Base-by-base conservation (phyloP, 2,113 vertebrate genomes). In the Felis catus region DNA sequence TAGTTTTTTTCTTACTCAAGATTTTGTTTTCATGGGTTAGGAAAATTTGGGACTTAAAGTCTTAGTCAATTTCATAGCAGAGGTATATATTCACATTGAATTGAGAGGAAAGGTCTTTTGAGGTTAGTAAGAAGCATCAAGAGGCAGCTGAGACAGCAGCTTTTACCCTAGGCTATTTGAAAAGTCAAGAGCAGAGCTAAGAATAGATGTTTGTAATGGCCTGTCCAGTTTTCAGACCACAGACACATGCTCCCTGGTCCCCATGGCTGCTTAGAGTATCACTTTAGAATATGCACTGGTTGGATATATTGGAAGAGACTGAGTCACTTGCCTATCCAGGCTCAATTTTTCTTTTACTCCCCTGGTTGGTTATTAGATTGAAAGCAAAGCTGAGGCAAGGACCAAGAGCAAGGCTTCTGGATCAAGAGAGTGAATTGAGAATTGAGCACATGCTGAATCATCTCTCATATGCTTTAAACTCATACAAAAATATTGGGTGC, bases 151-250 rank as follows among this genome's bases (percentile, higher is more conserved):
- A 97, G 79, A 92, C 39, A 89, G 89, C 68, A 93, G 70, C 23
- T 94, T 82, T 96, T 83, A 68, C 85, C 74, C 66, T 45, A 71
- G 86, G 82, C 95, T 95, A 83, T 97, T 97, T 97, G 63, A 78
- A 66, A 97, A 96, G 65, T 92, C 89, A 95, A 93, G 68, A 92
- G 15, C 21, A 94, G 58, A 95, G 74, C 74, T 97, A 96, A 97
- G 89, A 97, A 96, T 94, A 97, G 94, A 66, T 83, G 8, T 84
- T 93, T 3, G 6, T 79, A 84, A 61, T 81, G 89, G 86, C 31
- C 65, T 92, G 86, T 81, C 84, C 74, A 81, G 16, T n/a, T 73
- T 79, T 96, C 65, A 79, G 51, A 94, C 73, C 80, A 80, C 55
- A 96, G 55, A 63, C 33, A 65, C n/a, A 74, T 66, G n/a, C 87